Conservation (phyloP, 2,888 invertebrate genomes). For the Tiliacea aurago region DNA sequence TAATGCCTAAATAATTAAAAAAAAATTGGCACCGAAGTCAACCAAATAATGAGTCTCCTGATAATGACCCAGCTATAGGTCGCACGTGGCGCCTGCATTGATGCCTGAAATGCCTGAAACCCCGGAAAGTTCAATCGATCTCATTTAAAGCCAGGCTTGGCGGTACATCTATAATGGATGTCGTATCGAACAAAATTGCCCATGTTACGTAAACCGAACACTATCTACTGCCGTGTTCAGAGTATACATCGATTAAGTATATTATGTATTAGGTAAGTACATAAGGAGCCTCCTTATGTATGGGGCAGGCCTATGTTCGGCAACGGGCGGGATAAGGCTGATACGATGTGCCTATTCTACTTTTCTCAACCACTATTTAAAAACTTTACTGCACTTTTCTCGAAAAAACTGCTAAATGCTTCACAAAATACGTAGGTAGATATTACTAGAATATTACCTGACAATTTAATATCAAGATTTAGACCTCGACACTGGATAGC, state of each 20-base stretch:
- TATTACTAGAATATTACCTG: background rate
- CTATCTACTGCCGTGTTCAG: constrained; percentile 34
- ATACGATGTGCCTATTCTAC: background rate
- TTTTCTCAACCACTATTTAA: background rate
- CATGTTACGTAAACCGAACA: constrained; percentile 60
- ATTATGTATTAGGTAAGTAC: background rate
- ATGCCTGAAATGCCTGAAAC: constrained; percentile 31
- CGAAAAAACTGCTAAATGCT: background rate
- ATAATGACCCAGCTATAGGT: constrained; percentile 5
- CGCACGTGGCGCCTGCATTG: constrained; percentile 31
- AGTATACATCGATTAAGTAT: constrained; percentile 13
- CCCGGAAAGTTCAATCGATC: constrained; percentile 59
- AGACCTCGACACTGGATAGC: background rate
- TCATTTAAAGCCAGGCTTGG: constrained; percentile 59
- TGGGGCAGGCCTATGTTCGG: background rate
- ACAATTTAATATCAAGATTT: constrained; percentile 14
- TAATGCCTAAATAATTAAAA: too few relatives aligned
- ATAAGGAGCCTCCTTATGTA: background rate
- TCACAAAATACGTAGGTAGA: background rate
- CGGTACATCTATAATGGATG: constrained; percentile 63
- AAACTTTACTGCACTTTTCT: background rate
- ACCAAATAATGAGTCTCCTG: too few relatives aligned
- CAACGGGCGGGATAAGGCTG: background rate
- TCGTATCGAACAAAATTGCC: constrained; percentile 59
- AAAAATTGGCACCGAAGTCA: too few relatives aligned